A percentile compares a stretch with the other conserved stretches of the same genome.
These are phyloP conservation scores for Azorinus chamasolen DNA, from an alignment of 2,888 invertebrate genomes.

Conservation along the genomic window DNA sequence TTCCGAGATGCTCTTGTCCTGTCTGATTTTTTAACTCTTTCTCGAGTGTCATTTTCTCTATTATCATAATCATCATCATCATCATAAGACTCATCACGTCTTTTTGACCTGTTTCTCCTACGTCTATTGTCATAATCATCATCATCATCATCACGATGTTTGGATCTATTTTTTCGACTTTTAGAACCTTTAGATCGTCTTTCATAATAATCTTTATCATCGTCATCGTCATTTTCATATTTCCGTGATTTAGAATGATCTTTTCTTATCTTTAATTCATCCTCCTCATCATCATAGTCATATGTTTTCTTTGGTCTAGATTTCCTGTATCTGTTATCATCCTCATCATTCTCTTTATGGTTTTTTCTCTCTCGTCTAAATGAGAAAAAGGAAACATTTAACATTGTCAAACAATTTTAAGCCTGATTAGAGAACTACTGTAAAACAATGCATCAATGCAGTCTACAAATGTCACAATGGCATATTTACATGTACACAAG, in stretches of 20 bases:
- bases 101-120: conserved; percentile 29
- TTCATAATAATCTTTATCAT: conserved; percentile 32
- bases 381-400: too few relatives aligned
- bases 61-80: conserved; percentile 27
- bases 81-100: conserved; percentile 16
- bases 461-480: too few relatives aligned
- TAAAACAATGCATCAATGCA: too few relatives aligned
- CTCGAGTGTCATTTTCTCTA: conserved; percentile 12
- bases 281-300: conserved; percentile 52
- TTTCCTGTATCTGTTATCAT: conserved; percentile 26
- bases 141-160: conserved; percentile 42
- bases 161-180: conserved; percentile 35
- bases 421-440: too few relatives aligned
- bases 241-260: conserved; percentile 24
- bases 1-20: conserved; percentile 9
- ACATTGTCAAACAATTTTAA: too few relatives aligned
- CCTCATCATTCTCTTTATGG: conserved; percentile 54
- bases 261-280: conserved; percentile 28
- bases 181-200: neutral
- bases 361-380: conserved; percentile 38
- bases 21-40: conserved; percentile 18
- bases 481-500: too few relatives aligned
- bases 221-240: conserved; percentile 33
- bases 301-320: conserved; percentile 32
- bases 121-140: conserved; percentile 29